Base-by-base conservation (phyloP, 2,888 invertebrate genomes). In the Norana najaformis region DNA sequence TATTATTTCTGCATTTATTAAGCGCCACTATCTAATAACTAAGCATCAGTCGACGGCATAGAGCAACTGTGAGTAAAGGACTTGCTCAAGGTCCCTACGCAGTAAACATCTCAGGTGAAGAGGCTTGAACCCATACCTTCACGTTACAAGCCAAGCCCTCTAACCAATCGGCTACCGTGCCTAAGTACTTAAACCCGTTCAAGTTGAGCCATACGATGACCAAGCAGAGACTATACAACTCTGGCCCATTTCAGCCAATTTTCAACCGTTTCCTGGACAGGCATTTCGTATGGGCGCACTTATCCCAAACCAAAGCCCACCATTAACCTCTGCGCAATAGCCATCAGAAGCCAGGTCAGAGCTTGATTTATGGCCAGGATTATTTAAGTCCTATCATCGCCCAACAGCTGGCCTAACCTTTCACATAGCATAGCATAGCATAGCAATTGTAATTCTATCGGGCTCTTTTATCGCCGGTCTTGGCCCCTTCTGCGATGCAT, bases 251-350 rank as follows among this genome's bases (percentile, higher is more conserved):
- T 69, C 69, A n/a, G 30, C 69, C 8, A 69, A 69, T 47, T 23
- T 47, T 47, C 47, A 11, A 69, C 69, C 13, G 69, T n/a, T 69
- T n/a, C n/a, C 30, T 69, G 30, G 30, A 30, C 8, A 69, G 69
- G n/a, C 30, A 69, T 69, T 69, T 69, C 69, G 13, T 69, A 69
- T n/a, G 69, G n/a, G 11, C 69, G 20, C n/a, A 69, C 30, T 69
- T n/a, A 69, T 69, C n/a, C 0, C 69, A 30, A n/a, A 69, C 30
- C 69, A 69, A 69, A 69, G 30, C 69, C 69, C 69, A 69, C 69
- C n/a, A n/a, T 69, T 69, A 69, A 69, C 69, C 69, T 69, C 69
- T 69, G 69, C 69, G 69, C 69, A 69, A 69, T 69, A 69, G 69
- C 69, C 69, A n/a, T 16, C 69, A n/a, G n/a, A 13, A n/a, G n/a